Conservation (phyloP, 30 jellyfish, hydroid and myxozoan species). For the Aurelia sp. region DNA sequence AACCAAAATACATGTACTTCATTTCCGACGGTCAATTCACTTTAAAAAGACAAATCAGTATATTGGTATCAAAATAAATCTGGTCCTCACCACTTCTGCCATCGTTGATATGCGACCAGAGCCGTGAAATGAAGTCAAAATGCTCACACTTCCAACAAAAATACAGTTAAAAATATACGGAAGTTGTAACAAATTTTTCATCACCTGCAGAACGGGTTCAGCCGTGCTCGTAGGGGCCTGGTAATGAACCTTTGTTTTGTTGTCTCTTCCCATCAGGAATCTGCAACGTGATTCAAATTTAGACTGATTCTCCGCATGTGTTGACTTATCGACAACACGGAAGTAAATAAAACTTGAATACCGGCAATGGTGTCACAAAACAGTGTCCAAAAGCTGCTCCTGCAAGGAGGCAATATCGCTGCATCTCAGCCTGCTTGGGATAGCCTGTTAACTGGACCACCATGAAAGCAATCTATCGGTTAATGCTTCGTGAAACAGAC, state of each 20-base stretch:
- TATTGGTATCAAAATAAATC: not conserved
- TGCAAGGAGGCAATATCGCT: not conserved
- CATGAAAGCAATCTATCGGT: no score
- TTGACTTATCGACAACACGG: conserved; percentile 25
- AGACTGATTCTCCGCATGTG: not conserved
- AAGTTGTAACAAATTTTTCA: not conserved
- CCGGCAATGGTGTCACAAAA: not conserved
- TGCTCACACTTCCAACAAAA: not conserved
- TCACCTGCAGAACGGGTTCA: conserved; percentile 81
- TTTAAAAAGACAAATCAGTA: not conserved
- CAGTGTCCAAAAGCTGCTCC: not conserved
- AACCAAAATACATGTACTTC: no score
- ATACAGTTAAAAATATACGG: not conserved
- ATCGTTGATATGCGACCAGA: not conserved
- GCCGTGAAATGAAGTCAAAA: not conserved
- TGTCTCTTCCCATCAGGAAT: conserved; percentile 94
- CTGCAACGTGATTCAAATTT: conserved; percentile 23
- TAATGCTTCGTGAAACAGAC: no score
- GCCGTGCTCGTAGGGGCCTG: conserved; percentile 76
- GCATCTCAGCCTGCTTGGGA: no score
- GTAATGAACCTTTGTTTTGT: conserved; percentile 63
- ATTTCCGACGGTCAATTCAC: no score
- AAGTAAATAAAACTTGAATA: not conserved
- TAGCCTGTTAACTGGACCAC: no score
- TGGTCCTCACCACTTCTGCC: conserved; percentile 5